Evolutionary conservation across 2,113 vertebrate genomes (phyloP).

Genomic region (Galbula dea): DNA sequence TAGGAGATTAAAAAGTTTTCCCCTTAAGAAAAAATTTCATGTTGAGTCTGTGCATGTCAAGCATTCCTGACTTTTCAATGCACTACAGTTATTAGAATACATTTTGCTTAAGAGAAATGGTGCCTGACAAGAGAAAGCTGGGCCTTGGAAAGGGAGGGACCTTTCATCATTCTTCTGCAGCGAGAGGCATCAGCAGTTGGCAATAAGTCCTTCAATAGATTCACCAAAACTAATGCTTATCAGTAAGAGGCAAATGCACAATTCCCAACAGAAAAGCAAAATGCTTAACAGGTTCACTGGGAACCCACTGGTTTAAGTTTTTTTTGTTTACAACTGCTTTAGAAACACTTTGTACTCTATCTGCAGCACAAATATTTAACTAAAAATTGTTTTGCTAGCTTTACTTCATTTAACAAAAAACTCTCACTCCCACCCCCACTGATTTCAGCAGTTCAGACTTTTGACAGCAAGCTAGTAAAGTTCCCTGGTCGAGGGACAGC

Average conservation of each 20-base stretch:
- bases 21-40: not conserved
- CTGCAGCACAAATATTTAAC: slow-evolving; percentile 18
- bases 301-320: not conserved
- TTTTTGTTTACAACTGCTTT: not conserved
- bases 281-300: not conserved
- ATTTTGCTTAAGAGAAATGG: not conserved
- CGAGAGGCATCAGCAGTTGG: not conserved
- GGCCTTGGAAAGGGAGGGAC: not conserved
- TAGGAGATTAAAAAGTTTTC: not conserved
- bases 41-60: not conserved
- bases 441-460: slow-evolving; percentile 37
- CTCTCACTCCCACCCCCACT: not conserved
- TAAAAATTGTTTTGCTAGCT: slow-evolving; percentile 4
- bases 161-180: not conserved
- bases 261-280: not conserved
- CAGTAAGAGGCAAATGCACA: not conserved
- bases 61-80: not conserved
- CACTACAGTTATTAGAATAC: not conserved
- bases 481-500: slow-evolving; percentile 27
- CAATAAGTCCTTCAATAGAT: not conserved
- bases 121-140: not conserved
- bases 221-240: not conserved
- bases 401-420: not conserved
- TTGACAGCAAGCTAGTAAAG: slow-evolving; percentile 7
- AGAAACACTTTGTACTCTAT: not conserved